phyloP scores from a whole-genome alignment of 2,888 invertebrate genomes.

The Polydrusus tereticollis region DNA sequence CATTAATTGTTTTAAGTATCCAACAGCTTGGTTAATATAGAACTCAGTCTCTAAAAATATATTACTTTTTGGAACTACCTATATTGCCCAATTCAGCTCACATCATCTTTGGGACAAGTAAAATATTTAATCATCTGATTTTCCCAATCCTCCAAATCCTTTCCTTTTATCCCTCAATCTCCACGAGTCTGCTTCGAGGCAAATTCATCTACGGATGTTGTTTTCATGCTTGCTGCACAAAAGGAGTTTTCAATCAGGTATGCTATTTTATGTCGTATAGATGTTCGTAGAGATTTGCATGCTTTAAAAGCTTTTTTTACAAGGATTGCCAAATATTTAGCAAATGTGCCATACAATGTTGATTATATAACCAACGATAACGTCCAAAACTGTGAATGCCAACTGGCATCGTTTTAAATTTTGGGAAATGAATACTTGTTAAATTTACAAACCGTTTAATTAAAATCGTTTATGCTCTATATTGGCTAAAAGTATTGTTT shows the following conservation, averaged over 20 bases:
- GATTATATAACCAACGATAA: no score
- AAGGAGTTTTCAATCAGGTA: constrained; percentile 56
- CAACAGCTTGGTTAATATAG: no score
- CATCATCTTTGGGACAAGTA: neutral
- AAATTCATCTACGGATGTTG: constrained; percentile 56
- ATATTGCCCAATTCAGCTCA: no score
- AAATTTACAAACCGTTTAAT: no score
- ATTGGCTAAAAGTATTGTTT: no score
- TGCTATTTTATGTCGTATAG: constrained; percentile 51
- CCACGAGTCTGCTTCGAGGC: constrained; percentile 57
- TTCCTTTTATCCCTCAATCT: constrained; percentile 31
- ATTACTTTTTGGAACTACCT: neutral
- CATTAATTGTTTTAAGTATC: no score
- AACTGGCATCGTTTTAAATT: no score
- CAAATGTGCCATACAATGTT: neutral
- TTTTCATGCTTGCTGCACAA: constrained; percentile 56
- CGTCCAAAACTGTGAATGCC: no score
- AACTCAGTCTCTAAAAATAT: neutral
- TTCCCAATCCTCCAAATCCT: constrained; percentile 9
- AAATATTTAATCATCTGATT: constrained; percentile 10
- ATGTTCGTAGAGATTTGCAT: constrained; percentile 51
- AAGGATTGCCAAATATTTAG: constrained; percentile 1
- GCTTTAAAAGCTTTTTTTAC: constrained; percentile 38
- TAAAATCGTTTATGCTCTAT: no score
- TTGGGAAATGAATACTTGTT: no score